phyloP scores from a whole-genome alignment of 2,888 invertebrate genomes.

The Lissonota sp. region DNA sequence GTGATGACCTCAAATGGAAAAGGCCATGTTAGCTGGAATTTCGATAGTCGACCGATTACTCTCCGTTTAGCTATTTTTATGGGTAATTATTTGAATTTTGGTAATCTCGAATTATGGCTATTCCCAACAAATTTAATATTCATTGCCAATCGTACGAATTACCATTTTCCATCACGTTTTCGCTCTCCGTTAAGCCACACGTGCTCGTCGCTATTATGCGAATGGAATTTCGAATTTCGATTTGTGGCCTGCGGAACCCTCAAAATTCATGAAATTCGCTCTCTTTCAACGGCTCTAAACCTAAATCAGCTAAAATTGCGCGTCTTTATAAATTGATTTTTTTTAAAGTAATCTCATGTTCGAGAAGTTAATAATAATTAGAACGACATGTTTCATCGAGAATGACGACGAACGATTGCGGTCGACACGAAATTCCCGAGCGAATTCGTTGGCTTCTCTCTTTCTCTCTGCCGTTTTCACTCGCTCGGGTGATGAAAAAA shows the following conservation, averaged over 20 bases:
- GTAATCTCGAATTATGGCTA: too few species aligned
- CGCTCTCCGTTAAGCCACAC: conserved; percentile 31
- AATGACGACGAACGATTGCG: too few species aligned
- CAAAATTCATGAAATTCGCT: conserved; percentile 66
- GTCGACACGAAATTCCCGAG: too few species aligned
- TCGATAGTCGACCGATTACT: too few species aligned
- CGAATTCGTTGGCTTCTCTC: too few species aligned
- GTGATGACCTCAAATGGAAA: too few species aligned
- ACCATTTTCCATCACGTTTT: conserved; percentile 31
- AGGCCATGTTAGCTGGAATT: too few species aligned
- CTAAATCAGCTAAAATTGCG: conserved; percentile 57
- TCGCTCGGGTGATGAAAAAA: conserved; percentile 2
- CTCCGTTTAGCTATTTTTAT: too few species aligned
- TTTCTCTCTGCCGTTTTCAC: neutral
- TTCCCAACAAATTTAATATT: neutral
- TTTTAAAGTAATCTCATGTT: too few species aligned
- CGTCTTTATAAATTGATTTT: neutral
- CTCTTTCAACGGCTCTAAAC: conserved; percentile 21
- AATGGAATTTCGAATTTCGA: conserved; percentile 59
- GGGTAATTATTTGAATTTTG: too few species aligned
- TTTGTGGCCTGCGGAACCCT: conserved; percentile 60
- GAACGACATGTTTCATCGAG: too few species aligned
- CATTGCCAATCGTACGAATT: conserved; percentile 12
- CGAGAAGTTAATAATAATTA: too few species aligned
- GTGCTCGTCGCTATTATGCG: conserved; percentile 27